Evolutionary conservation across 2,113 vertebrate genomes (phyloP).

Genomic region (Chlorodrepanis virens): DNA sequence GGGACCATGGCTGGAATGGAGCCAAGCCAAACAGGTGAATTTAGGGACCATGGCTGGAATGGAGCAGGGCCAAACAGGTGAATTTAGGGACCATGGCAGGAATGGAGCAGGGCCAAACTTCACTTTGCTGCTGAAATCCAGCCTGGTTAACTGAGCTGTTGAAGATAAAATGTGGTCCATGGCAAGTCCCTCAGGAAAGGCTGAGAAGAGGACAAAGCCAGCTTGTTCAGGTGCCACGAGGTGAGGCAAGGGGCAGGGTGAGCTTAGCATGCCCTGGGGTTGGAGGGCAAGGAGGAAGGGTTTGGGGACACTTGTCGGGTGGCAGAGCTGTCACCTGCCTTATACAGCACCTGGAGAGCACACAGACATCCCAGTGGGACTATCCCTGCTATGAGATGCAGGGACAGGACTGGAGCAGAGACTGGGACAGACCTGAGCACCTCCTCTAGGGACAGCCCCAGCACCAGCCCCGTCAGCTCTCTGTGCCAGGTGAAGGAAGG

Average conservation of each 20-base stretch:
- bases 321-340: background rate
- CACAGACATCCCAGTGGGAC: background rate
- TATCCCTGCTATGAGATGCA: fast-evolving
- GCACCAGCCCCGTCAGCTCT: fast-evolving
- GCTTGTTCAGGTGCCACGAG: fast-evolving
- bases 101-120: background rate
- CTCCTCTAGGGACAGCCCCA: background rate
- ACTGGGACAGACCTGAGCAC: background rate
- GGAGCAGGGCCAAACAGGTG: background rate
- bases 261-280: too few species aligned
- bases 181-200: background rate
- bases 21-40: background rate
- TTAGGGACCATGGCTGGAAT: background rate
- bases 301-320: background rate
- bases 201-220: background rate
- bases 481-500: background rate
- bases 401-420: background rate
- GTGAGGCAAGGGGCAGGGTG: background rate
- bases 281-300: background rate
- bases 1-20: background rate
- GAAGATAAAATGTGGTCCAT: background rate
- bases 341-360: background rate
- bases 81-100: background rate
- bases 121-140: background rate
- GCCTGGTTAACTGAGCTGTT: background rate